Conservation (phyloP, 2,113 vertebrate species). For the Sander vitreus region DNA sequence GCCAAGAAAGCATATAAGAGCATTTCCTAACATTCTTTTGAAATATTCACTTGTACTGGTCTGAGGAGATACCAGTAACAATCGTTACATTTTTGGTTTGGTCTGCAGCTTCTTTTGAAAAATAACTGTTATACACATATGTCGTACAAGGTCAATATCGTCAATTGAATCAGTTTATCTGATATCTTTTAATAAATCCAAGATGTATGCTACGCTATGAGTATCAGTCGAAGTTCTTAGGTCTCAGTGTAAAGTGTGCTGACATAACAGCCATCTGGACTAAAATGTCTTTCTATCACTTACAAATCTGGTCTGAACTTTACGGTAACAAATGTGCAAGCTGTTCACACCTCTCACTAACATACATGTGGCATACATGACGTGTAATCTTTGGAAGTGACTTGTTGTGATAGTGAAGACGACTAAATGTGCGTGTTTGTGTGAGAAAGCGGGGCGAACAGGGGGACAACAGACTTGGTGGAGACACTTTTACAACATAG, state of each 20-base stretch:
- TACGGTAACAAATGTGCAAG: slow-evolving; percentile 66
- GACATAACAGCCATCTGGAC: slow-evolving; percentile 72
- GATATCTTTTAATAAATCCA: not conserved
- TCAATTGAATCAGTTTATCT: not conserved
- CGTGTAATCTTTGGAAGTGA: slow-evolving; percentile 53
- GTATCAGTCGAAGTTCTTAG: slow-evolving; percentile 7
- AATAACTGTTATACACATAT: not conserved
- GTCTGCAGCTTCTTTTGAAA: not conserved
- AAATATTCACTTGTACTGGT: not conserved
- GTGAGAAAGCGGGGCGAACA: slow-evolving; percentile 38
- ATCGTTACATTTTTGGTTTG: not conserved
- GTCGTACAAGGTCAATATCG: not conserved
- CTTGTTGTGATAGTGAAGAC: slow-evolving; percentile 43
- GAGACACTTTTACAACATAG: slow-evolving; percentile 63
- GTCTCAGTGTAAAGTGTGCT: slow-evolving; percentile 55
- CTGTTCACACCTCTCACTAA: slow-evolving; percentile 68
- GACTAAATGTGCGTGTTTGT: slow-evolving; percentile 22
- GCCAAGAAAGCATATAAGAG: not conserved
- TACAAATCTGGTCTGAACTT: slow-evolving; percentile 67
- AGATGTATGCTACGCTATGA: not conserved
- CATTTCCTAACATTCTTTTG: not conserved
- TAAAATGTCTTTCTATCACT: slow-evolving; percentile 56
- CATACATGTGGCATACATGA: slow-evolving; percentile 64
- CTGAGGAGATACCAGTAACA: not conserved
- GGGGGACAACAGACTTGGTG: slow-evolving; percentile 43